phyloP scores from a whole-genome alignment of 2,113 vertebrate species.

The Carassius carassius region DNA sequence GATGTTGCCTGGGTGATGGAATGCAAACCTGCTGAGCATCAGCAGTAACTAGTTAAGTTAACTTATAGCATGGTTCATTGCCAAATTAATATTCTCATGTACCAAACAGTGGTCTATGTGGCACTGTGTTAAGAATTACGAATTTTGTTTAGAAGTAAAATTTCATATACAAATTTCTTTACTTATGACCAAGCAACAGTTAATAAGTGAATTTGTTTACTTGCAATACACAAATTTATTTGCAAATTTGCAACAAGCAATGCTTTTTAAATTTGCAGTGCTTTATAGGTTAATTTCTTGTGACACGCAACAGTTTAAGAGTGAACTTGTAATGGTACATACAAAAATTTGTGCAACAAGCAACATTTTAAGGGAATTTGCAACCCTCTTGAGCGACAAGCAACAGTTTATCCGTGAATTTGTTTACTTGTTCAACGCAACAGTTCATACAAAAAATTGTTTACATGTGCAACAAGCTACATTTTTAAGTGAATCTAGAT shows the following conservation, averaged over 20 bases:
- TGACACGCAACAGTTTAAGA: too few relatives aligned
- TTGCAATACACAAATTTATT: too few relatives aligned
- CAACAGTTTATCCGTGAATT: background rate
- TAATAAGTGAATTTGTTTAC: too few relatives aligned
- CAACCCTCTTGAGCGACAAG: background rate
- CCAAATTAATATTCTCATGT: background rate
- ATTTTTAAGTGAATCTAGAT: too few relatives aligned
- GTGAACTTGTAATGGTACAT: too few relatives aligned
- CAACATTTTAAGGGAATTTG: background rate
- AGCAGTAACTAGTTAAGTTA: background rate
- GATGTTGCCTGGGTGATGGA: slow-evolving; percentile 26
- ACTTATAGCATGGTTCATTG: background rate
- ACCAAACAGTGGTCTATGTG: background rate
- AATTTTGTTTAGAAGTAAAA: background rate
- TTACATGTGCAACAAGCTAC: too few relatives aligned
- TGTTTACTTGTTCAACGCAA: too few relatives aligned
- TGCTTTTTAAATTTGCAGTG: too few relatives aligned
- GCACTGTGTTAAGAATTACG: background rate
- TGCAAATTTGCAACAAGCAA: too few relatives aligned
- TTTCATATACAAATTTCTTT: background rate
- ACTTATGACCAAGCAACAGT: background rate
- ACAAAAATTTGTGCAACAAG: background rate
- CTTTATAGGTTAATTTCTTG: too few relatives aligned
- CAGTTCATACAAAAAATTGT: too few relatives aligned
- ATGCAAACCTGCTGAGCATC: slow-evolving; percentile 13